Conservation (phyloP, 2,888 invertebrate genomes). For the Drosophila longiperda region DNA sequence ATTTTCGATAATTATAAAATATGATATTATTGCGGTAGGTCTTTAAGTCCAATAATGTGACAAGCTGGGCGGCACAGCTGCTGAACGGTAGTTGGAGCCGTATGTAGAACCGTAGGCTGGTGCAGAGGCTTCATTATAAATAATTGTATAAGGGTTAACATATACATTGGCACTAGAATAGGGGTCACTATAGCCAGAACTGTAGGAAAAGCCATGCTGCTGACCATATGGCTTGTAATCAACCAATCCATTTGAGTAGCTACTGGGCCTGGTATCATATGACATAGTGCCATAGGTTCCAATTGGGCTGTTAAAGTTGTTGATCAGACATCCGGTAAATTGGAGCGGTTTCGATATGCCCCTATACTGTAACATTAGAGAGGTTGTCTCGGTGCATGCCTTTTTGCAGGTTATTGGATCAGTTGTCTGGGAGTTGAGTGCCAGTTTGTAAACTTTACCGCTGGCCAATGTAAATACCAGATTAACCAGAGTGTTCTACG, state of each 20-base stretch:
- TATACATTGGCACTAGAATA: background rate
- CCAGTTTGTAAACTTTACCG: conserved; percentile 24
- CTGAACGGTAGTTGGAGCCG: conserved; percentile 4
- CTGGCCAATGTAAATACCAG: conserved; percentile 20
- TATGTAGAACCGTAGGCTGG: background rate
- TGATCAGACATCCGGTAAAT: conserved; percentile 33
- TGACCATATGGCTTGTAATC: conserved; percentile 21
- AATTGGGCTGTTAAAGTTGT: background rate
- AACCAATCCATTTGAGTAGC: no score
- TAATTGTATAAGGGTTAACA: background rate
- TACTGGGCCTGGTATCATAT: background rate
- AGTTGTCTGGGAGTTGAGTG: conserved; percentile 20
- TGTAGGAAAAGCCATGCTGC: conserved; percentile 12
- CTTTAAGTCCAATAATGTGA: background rate
- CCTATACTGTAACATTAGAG: conserved; percentile 10
- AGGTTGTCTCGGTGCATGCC: conserved; percentile 21
- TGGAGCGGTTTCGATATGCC: conserved; percentile 15
- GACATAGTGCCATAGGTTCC: conserved; percentile 1
- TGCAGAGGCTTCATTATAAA: background rate
- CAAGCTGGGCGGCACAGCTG: conserved; percentile 13
- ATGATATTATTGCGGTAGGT: conserved; percentile 3
- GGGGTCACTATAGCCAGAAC: background rate
- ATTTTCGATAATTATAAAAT: background rate
- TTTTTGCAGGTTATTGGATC: conserved; percentile 24
- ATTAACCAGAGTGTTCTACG: conserved; percentile 28